Evolutionary conservation across 2,888 invertebrate genomes (phyloP).

Genomic region (Latrodectus elegans): DNA sequence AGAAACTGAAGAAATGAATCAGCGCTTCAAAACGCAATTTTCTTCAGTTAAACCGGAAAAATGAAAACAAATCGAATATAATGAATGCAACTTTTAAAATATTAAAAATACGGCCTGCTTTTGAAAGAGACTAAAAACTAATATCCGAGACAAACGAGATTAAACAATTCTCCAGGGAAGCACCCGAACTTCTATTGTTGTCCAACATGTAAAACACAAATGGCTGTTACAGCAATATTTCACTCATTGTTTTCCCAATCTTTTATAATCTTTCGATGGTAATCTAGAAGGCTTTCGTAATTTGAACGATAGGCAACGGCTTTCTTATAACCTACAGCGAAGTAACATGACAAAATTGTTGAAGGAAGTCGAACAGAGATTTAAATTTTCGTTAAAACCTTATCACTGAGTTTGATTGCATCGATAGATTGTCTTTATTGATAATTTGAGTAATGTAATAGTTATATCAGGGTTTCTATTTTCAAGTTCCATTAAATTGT

Average conservation of each 20-base stretch:
- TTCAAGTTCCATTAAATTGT: no score
- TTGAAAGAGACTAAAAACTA: neutral
- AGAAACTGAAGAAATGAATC: no score
- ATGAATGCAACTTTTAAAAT: neutral
- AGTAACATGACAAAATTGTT: neutral
- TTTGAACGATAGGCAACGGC: neutral
- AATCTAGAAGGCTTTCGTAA: conserved; percentile 27
- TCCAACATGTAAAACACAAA: conserved; percentile 4
- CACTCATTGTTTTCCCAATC: conserved; percentile 19
- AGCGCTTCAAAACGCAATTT: no score
- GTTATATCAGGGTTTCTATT: no score
- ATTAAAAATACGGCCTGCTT: neutral
- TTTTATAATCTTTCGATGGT: conserved; percentile 34
- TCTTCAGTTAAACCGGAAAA: no score
- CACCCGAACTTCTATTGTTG: conserved; percentile 26
- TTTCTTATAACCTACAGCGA: neutral
- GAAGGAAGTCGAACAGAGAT: neutral
- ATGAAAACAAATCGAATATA: no score
- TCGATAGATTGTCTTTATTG: no score
- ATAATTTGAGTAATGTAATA: no score
- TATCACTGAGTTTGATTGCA: no score
- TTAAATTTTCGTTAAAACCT: no score
- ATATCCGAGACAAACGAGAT: neutral
- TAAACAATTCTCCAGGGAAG: conserved; percentile 25
- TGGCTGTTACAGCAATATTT: conserved; percentile 22